phyloP scores from a whole-genome alignment of 2,113 vertebrate genomes.

The Pachyramphus minor region DNA sequence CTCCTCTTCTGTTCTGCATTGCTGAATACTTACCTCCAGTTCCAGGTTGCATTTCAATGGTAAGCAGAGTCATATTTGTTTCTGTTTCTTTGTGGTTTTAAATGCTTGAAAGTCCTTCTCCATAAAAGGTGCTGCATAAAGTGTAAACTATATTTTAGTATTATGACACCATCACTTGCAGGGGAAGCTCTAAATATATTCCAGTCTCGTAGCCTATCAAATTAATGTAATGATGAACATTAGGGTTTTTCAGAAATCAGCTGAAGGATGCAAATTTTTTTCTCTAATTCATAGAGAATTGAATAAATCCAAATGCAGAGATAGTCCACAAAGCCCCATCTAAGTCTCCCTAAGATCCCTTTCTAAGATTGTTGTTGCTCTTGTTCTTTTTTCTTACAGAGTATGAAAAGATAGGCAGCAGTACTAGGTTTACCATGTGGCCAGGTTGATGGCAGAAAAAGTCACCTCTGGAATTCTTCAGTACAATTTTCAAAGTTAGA shows the following conservation, averaged over 20 bases:
- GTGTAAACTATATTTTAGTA: neutral
- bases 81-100: neutral
- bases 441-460: neutral
- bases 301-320: neutral
- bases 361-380: neutral
- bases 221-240: conserved; percentile 22
- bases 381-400: neutral
- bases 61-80: neutral
- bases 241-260: neutral
- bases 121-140: neutral
- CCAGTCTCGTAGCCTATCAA: neutral
- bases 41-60: neutral
- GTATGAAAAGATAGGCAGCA: neutral
- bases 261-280: neutral
- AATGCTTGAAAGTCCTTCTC: neutral
- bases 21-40: neutral
- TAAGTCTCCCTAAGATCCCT: neutral
- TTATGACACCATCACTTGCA: neutral
- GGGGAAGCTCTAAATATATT: neutral
- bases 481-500: neutral
- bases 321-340: neutral
- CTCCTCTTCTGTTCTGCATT: neutral
- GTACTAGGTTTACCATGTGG: neutral
- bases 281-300: neutral
- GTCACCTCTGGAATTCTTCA: neutral